Evolutionary conservation across 2,888 invertebrate genomes (phyloP), one percentile per base, ranked within the genome.

Genomic region (Lasioglossum figueresi): DNA sequence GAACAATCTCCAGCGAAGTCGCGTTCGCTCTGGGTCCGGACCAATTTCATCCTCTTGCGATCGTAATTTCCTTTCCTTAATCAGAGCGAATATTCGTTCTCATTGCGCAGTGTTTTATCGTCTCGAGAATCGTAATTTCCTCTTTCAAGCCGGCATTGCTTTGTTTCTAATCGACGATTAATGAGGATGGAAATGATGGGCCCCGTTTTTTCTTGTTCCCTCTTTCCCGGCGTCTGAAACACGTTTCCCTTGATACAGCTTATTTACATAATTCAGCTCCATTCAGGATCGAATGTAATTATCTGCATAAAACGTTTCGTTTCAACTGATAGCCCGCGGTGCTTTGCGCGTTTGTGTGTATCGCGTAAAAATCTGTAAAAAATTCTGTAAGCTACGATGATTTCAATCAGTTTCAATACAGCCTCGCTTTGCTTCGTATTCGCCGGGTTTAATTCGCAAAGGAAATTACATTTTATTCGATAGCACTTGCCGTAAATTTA

Each of bases 41-140:
- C 23, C 31, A 48, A 68, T 83, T 84, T 83, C 76, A 79, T 79
- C 66, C 79, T 66, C 48, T 31, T 52, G 79, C 79, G 84, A 79
- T 84, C 76, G 84, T 85, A 84, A 85, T 84, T 85, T 79, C 76
- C 76, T 75, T 79, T 45, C 68, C 73, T 79, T 84, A 84, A 83
- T 79, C 84, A 76, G 59, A 68, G 63, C 6, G 84, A 83, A 84
- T 85, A 84, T 85, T 85, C 84, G 73, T 80, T 80, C 73, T 74
- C 85, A 48, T 77, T 37, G 73, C 80, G 23, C 31, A 34, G 14
- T 63, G 68, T 80, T 84, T 79, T 73, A 80, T 72, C 75, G 71
- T 45, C 6, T 27, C 23, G 52, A 34, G 68, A 63, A 56, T 56
- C 72, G 84, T 52, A 84, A 85, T 80, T 77, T 76, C 63, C 34